phyloP scores from a whole-genome alignment of 2,113 vertebrate species.

The Aldabrachelys gigantea region DNA sequence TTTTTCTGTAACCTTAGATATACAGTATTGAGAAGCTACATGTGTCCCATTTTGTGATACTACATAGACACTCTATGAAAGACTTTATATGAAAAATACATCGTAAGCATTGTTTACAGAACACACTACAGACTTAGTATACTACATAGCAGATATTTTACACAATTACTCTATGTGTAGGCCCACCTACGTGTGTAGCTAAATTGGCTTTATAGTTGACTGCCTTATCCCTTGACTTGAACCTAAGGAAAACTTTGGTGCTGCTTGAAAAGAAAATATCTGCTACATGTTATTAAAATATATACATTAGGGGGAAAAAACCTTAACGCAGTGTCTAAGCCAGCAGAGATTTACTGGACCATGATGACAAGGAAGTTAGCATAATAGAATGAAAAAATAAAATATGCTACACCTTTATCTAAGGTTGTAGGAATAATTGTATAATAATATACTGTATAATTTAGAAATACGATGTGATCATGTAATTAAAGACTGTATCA shows the following conservation, averaged over 20 bases:
- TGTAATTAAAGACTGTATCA: neutral
- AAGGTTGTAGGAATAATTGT: neutral
- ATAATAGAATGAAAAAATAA: neutral
- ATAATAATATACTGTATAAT: neutral
- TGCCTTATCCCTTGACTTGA: neutral
- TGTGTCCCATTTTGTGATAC: neutral
- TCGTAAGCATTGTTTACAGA: neutral
- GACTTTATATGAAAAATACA: neutral
- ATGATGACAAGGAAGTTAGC: neutral
- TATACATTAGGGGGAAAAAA: neutral
- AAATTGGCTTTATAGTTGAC: neutral
- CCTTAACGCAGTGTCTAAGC: neutral
- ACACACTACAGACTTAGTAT: neutral
- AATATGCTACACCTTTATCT: neutral
- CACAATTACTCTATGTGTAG: neutral
- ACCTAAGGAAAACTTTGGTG: neutral
- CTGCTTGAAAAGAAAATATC: neutral
- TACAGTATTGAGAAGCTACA: neutral
- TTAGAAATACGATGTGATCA: neutral
- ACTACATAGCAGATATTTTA: neutral
- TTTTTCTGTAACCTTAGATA: neutral
- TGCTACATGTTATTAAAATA: neutral
- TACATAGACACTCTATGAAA: neutral
- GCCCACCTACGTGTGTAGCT: neutral
- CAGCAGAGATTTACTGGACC: neutral